Evolutionary conservation across 2,888 invertebrate species (phyloP).

Genomic region (Drosophila vallismaia): DNA sequence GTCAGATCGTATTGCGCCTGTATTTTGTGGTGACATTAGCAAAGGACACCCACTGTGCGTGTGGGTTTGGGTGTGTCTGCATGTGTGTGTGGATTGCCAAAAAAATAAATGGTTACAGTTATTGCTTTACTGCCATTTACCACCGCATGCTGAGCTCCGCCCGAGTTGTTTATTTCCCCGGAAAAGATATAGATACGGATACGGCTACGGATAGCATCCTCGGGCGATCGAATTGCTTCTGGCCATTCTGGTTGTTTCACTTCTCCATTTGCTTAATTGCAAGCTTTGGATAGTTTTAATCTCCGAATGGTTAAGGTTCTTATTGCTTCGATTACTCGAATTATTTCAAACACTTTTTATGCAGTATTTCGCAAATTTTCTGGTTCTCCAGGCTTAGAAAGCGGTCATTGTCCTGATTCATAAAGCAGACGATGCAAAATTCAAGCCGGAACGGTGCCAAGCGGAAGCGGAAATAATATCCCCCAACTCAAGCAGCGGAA

Average conservation of each 20-base stretch:
- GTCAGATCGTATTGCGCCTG: slow-evolving; percentile 58
- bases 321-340: slow-evolving; percentile 56
- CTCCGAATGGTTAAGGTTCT: slow-evolving; percentile 62
- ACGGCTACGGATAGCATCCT: not conserved
- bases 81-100: slow-evolving; percentile 48
- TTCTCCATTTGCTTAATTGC: slow-evolving; percentile 57
- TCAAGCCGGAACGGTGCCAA: slow-evolving; percentile 14
- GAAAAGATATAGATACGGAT: slow-evolving; percentile 12
- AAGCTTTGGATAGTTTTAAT: slow-evolving; percentile 53
- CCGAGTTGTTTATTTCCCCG: slow-evolving; percentile 37
- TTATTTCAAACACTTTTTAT: slow-evolving; percentile 49
- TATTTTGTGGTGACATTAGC: slow-evolving; percentile 62
- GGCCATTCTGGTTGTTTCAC: not conserved
- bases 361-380: not conserved
- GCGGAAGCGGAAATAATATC: slow-evolving; percentile 69
- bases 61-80: slow-evolving; percentile 8
- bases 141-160: slow-evolving; percentile 37
- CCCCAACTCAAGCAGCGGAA: slow-evolving; percentile 71
- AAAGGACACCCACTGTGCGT: slow-evolving; percentile 54
- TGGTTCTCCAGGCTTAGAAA: not conserved
- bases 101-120: slow-evolving; percentile 67
- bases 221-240: slow-evolving; percentile 31
- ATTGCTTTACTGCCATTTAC: slow-evolving; percentile 49
- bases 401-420: slow-evolving; percentile 12
- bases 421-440: slow-evolving; percentile 12